Evolutionary conservation across 2,888 invertebrate genomes (phyloP).

Genomic region (Synanthedon andrenaeformis): DNA sequence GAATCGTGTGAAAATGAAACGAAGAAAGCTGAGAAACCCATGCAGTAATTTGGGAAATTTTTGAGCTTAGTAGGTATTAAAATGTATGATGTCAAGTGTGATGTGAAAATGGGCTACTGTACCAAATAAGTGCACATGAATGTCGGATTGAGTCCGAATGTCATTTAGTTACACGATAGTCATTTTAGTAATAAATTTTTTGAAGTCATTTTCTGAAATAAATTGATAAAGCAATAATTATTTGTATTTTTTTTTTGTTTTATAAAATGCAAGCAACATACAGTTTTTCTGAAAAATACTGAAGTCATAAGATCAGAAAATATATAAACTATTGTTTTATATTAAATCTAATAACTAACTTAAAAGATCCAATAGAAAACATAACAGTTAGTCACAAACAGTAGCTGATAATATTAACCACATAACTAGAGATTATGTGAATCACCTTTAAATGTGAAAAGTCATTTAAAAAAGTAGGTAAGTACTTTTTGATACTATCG

Average conservation of each 20-base stretch:
- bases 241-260: not conserved
- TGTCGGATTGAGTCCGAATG: not conserved
- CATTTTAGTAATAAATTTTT: slow-evolving; percentile 31
- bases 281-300: too few relatives aligned
- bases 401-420: too few relatives aligned
- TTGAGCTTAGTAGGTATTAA: slow-evolving; percentile 3
- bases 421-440: too few relatives aligned
- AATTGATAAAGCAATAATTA: slow-evolving; percentile 14
- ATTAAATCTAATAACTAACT: too few relatives aligned
- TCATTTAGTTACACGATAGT: slow-evolving; percentile 32
- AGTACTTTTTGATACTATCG: too few relatives aligned
- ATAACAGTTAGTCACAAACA: too few relatives aligned
- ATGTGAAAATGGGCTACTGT: slow-evolving; percentile 36
- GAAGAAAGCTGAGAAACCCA: slow-evolving; percentile 1
- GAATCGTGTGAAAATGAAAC: not conserved
- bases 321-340: too few relatives aligned
- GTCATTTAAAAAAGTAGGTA: too few relatives aligned
- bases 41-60: not conserved
- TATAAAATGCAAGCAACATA: not conserved
- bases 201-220: slow-evolving; percentile 27
- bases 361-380: too few relatives aligned
- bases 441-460: too few relatives aligned
- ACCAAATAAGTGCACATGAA: slow-evolving; percentile 46
- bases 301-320: too few relatives aligned
- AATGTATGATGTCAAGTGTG: slow-evolving; percentile 3